phyloP scores from a whole-genome alignment of 2,888 invertebrate species.

The Erannis defoliaria region DNA sequence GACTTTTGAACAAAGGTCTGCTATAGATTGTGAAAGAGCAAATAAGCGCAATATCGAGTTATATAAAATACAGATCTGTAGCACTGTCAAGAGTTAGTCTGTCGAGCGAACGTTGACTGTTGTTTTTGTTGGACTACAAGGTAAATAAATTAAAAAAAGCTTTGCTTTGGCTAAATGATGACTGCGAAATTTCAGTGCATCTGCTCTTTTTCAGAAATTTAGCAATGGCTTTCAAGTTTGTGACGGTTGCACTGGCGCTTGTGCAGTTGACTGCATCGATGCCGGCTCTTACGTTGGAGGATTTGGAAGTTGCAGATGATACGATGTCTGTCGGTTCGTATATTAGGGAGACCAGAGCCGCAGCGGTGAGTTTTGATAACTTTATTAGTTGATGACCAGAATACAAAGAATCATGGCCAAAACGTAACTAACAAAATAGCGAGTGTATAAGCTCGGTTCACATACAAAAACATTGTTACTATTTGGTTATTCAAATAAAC shows the following conservation, averaged over 20 bases:
- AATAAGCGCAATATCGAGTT: slow-evolving; percentile 69
- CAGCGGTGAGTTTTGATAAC: slow-evolving; percentile 67
- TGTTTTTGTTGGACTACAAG: slow-evolving; percentile 58
- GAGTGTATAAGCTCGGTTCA: no score
- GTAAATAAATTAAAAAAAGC: slow-evolving; percentile 48
- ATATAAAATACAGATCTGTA: slow-evolving; percentile 78
- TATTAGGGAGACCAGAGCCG: slow-evolving; percentile 85
- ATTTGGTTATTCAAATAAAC: no score
- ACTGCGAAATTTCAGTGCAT: slow-evolving; percentile 23
- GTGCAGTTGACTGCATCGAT: slow-evolving; percentile 61
- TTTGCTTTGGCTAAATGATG: slow-evolving; percentile 30
- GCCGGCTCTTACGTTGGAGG: slow-evolving; percentile 66
- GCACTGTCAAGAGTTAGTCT: slow-evolving; percentile 62
- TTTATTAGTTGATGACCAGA: not conserved
- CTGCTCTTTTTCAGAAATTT: slow-evolving; percentile 41
- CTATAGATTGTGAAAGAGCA: slow-evolving; percentile 68
- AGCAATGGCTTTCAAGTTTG: slow-evolving; percentile 59
- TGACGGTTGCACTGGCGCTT: slow-evolving; percentile 60
- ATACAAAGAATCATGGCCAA: not conserved
- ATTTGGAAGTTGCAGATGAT: slow-evolving; percentile 78
- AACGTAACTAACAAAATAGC: no score
- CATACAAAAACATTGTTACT: no score
- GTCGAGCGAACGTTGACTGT: slow-evolving; percentile 57
- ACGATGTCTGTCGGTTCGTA: slow-evolving; percentile 86
- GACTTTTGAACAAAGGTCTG: slow-evolving; percentile 31